Evolutionary conservation across 2,113 vertebrate genomes (phyloP).

Genomic region (Oncorhynchus nerka): DNA sequence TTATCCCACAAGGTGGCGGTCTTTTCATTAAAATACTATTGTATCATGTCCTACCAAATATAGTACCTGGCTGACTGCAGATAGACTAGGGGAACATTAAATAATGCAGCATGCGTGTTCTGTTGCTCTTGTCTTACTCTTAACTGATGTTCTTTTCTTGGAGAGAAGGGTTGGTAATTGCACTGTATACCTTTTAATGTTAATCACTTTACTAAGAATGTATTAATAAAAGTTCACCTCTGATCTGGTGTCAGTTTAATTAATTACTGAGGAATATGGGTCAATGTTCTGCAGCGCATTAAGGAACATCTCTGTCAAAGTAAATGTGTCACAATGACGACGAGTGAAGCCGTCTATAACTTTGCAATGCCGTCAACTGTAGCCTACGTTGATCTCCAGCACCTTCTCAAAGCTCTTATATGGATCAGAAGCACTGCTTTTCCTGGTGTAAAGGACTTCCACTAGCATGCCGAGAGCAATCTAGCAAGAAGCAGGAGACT

Average conservation of each 20-base stretch:
- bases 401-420: too few relatives aligned
- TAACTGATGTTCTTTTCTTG: conserved; percentile 17
- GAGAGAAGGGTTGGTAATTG: conserved; percentile 13
- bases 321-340: too few relatives aligned
- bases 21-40: conserved; percentile 16
- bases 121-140: conserved; percentile 30
- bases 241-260: background rate
- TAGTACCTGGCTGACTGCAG: conserved; percentile 4
- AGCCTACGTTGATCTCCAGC: too few relatives aligned
- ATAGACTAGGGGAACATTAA: conserved; percentile 29
- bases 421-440: too few relatives aligned
- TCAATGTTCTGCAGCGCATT: background rate
- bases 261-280: background rate
- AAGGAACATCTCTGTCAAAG: too few relatives aligned
- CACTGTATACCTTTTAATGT: conserved; percentile 30
- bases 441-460: background rate
- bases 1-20: conserved; percentile 57
- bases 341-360: too few relatives aligned
- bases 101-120: conserved; percentile 50
- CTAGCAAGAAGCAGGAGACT: background rate
- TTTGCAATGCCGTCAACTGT: too few relatives aligned
- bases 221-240: conserved; percentile 59
- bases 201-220: conserved; percentile 46
- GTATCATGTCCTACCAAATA: background rate
- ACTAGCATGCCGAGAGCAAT: background rate